Percentiles rank a stretch among this genome's conserved stretches.
Evolutionary conservation across 2,888 invertebrate genomes (phyloP).

Genomic region (Euplexia lucipara): DNA sequence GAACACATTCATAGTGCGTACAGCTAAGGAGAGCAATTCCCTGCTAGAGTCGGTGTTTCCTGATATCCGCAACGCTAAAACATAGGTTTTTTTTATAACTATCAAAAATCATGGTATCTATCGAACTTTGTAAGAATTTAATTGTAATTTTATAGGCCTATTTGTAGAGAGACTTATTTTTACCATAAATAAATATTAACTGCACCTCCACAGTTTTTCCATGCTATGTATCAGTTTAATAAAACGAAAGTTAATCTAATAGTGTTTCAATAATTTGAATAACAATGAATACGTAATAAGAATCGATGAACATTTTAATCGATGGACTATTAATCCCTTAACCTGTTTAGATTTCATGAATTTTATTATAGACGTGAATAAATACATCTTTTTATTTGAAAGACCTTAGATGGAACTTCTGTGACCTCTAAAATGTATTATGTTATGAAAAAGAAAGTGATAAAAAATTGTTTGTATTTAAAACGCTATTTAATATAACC

Average conservation of each 20-base stretch:
- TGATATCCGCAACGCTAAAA: too few species aligned
- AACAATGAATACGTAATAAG: slow-evolving; percentile 83
- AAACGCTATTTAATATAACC: background rate
- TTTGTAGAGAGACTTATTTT: too few species aligned
- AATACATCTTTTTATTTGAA: slow-evolving; percentile 2
- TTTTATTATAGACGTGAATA: slow-evolving; percentile 66
- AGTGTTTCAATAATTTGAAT: slow-evolving; percentile 73
- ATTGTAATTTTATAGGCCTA: too few species aligned
- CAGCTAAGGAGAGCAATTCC: too few species aligned
- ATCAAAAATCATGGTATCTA: too few species aligned
- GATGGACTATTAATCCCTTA: slow-evolving; percentile 74
- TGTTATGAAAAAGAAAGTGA: slow-evolving; percentile 1
- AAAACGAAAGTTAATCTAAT: slow-evolving; percentile 80
- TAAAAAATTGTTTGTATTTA: background rate
- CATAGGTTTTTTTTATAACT: too few species aligned
- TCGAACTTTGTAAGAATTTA: too few species aligned
- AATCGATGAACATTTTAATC: slow-evolving; percentile 71
- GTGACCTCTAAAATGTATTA: slow-evolving; percentile 8
- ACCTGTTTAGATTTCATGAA: slow-evolving; percentile 74
- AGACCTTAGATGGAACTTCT: background rate
- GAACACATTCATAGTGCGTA: too few species aligned
- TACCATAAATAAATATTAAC: slow-evolving; percentile 22
- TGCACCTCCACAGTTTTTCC: slow-evolving; percentile 52
- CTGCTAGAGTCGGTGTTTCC: too few species aligned
- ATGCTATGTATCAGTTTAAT: slow-evolving; percentile 58